These are phyloP conservation scores for Hemithea aestivaria DNA, from an alignment of 2,888 invertebrate genomes.

Conservation along the genomic window DNA sequence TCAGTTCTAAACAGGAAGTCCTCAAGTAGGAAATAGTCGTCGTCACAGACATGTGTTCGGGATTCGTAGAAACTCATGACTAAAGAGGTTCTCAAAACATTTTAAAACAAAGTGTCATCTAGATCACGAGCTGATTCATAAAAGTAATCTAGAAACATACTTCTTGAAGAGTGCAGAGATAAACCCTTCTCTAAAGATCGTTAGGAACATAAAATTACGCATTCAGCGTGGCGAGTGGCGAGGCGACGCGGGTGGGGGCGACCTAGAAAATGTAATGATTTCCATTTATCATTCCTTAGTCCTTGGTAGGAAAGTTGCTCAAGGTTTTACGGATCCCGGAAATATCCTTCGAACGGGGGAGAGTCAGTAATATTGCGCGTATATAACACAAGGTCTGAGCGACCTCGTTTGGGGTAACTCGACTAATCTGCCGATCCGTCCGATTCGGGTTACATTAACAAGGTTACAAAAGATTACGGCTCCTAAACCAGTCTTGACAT, in stretches of 20 bases:
- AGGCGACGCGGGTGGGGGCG: constrained; percentile 42
- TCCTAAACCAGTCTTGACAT: constrained; percentile 26
- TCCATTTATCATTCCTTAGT: constrained; percentile 62
- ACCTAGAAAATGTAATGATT: constrained; percentile 63
- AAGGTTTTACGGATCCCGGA: constrained; percentile 59
- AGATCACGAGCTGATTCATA: constrained; percentile 2
- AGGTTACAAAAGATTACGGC: constrained; percentile 44
- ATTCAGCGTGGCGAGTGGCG: constrained; percentile 43
- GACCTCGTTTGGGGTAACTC: constrained; percentile 41
- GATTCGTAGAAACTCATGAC: constrained; percentile 9
- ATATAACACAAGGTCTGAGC: constrained; percentile 51
- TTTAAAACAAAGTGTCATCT: constrained; percentile 6
- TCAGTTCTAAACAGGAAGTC: constrained; percentile 8
- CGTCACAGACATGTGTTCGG: constrained; percentile 4
- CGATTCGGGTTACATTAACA: constrained; percentile 43
- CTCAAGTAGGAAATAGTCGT: constrained; percentile 1
- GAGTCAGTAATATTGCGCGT: constrained; percentile 37
- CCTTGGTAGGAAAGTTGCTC: constrained; percentile 63
- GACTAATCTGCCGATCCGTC: constrained; percentile 46
- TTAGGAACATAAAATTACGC: constrained; percentile 39
- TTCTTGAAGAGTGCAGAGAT: constrained; percentile 21
- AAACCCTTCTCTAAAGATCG: constrained; percentile 20
- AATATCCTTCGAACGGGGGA: constrained; percentile 53
- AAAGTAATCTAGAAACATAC: constrained; percentile 6
- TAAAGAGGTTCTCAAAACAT: constrained; percentile 13